phyloP scores from a whole-genome alignment of 2,888 invertebrate genomes.

The Homarus gammarus region DNA sequence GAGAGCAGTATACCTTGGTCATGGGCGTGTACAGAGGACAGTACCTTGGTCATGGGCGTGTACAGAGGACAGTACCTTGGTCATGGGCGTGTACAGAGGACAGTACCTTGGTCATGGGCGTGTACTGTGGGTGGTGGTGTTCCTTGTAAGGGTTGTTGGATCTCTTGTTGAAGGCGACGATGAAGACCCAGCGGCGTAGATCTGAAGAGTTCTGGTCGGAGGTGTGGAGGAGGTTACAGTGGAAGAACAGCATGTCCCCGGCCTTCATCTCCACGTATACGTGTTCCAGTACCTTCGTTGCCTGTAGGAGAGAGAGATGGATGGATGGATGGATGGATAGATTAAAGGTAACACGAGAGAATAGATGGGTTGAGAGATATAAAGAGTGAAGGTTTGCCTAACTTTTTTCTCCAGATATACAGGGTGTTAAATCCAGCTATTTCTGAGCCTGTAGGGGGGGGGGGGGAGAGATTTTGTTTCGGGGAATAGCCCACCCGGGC shows the following conservation, averaged over 20 bases:
- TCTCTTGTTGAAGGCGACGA: constrained; percentile 69
- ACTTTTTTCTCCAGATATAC: background rate
- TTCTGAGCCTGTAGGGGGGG: too few relatives aligned
- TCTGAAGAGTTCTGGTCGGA: constrained; percentile 65
- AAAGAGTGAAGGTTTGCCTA: background rate
- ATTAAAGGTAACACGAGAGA: too few relatives aligned
- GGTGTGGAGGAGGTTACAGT: constrained; percentile 75
- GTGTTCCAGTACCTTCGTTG: constrained; percentile 26
- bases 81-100: constrained; percentile 70
- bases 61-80: too few relatives aligned
- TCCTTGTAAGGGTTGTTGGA: constrained; percentile 65
- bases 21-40: constrained; percentile 70
- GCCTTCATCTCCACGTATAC: constrained; percentile 70
- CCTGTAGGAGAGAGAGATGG: background rate
- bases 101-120: constrained; percentile 54
- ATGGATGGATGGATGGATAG: background rate
- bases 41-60: too few relatives aligned
- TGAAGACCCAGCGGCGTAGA: constrained; percentile 61
- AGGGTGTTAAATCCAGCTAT: background rate
- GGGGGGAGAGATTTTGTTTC: too few relatives aligned
- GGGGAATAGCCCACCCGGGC: too few relatives aligned
- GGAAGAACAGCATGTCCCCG: constrained; percentile 75
- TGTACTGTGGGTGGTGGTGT: constrained; percentile 75
- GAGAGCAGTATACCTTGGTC: too few relatives aligned
- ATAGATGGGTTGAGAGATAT: too few relatives aligned